Evolutionary conservation across 2,888 invertebrate genomes (phyloP), one percentile per base, ranked within the genome.

Genomic region (Nymphalis c-album): DNA sequence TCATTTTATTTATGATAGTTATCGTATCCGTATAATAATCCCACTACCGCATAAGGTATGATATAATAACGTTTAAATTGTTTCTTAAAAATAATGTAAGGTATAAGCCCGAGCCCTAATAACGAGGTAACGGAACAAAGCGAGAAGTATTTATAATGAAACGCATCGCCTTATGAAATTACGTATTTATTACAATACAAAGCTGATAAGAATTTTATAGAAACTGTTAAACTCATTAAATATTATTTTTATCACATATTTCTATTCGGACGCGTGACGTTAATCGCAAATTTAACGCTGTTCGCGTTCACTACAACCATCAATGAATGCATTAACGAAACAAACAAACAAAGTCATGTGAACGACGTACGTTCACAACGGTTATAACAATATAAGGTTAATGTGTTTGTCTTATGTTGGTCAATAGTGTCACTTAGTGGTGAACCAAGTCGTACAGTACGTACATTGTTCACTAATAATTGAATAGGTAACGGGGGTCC

Each of bases 401-500:
- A 31, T 55, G 55, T 55, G 8, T 55, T 31, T 55, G 55, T 55
- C 7, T 35, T 31, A 17, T 55, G 55, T 55, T 35, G 31, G 55
- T 20, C 55, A 55, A 55, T 35, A 55, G 55, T 55, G 31, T 20
- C 5, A 55, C 31, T 31, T 55, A 31, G 55, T 55, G 55, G 55
- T 35, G 31, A 55, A 31, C 35, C 2, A n/a, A 7, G 31, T 10
- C 7, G 17, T n/a, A 18, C 48, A 55, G 17, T 20, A 45, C 60
- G 60, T 46, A 63, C 40, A 69, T 61, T 67, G 60, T 67, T 31
- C 68, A 58, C 62, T 65, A 65, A 18, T 50, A 17, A 69, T 59
- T 71, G 63, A 74, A 74, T 75, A 75, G 72, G 65, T 78, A 78
- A 78, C 78, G 77, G 77, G 73, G 73, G 73, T 63, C 63, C 71